Base-by-base conservation (phyloP, 2,113 vertebrate genomes). In the Helogale parvula region DNA sequence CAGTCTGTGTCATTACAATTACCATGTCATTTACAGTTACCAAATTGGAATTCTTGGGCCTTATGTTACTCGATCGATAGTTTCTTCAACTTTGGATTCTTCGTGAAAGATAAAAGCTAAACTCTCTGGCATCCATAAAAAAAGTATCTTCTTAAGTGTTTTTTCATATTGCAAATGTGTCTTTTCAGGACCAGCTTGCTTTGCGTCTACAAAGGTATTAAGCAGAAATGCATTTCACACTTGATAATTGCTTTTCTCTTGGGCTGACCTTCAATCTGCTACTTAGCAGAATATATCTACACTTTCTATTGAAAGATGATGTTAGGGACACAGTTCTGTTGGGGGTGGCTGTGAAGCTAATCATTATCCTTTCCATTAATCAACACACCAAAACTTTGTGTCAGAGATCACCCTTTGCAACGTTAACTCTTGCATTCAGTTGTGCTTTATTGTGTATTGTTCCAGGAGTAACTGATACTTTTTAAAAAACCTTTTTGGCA, bases 401-500 rank as follows among this genome's bases (percentile, higher is more conserved):
- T 54, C 17, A 85, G 68, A 94, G 76, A 87, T 83, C 25, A 60
- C 17, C 3, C 33, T 86, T 80, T 87, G 16, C 7, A 57, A 66
- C 47, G 65, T 63, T 54, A 38, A 81, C 33, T 80, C 54, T 74
- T 74, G 80, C 25, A 41, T 17, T 74, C 54, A 71, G 15, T 84
- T 91, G 41, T 71, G 50, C 31, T 80, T 85, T 57, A 27, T 69
- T 90, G 68, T 57, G 33, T 60, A 82, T 92, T 50, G 13, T 83
- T 60, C 99, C 99, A 99, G 99, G 99, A 82, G 95, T 99, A 99
- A 99, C 68, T 90, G 96, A 99, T 98, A 99, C 98, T 99, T 99
- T 99, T 99, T 98, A 65, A 65, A 90, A 90, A 88, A 98, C 98
- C 98, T 98, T 98, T 99, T 99, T 99, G 99, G 99, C 99, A 99